These are phyloP conservation scores for Galerucella nymphaeae DNA, from an alignment of 2,888 invertebrate species.

Conservation along the genomic window DNA sequence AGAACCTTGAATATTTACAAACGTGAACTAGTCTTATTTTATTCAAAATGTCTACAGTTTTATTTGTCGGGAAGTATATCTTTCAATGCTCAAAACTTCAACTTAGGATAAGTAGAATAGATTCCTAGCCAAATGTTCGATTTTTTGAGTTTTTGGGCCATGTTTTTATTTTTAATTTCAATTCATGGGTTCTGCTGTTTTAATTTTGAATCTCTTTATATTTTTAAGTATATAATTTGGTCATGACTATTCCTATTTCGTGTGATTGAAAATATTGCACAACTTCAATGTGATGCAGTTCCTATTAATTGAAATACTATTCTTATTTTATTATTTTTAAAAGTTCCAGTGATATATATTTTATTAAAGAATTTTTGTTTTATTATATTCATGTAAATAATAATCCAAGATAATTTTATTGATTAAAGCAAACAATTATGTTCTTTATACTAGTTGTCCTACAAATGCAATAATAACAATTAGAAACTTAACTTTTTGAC, in stretches of 20 bases:
- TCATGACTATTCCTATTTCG: conserved; percentile 7
- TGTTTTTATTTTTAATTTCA: conserved; percentile 20
- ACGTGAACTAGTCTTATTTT: not conserved
- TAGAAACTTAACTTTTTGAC: not conserved
- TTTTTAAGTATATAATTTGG: conserved; percentile 7
- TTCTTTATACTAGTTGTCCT: conserved; percentile 11
- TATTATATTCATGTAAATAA: conserved; percentile 18
- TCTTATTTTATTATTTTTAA: conserved; percentile 20
- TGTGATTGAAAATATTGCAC: conserved; percentile 14
- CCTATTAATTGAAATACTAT: conserved; percentile 25
- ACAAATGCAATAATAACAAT: not conserved
- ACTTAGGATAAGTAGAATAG: conserved; percentile 23
- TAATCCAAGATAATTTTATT: conserved; percentile 10
- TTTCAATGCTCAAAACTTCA: conserved; percentile 31
- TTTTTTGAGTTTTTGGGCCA: conserved; percentile 20
- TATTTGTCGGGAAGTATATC: conserved; percentile 25
- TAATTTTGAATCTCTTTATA: conserved; percentile 25
- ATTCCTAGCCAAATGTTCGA: conserved; percentile 13
- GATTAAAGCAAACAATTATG: conserved; percentile 1
- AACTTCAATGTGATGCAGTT: conserved; percentile 26
- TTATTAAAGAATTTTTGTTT: conserved; percentile 12
- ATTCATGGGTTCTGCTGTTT: conserved; percentile 26
- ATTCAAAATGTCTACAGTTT: conserved; percentile 9
- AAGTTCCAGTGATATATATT: conserved; percentile 27
- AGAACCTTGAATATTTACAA: not conserved